Base-by-base conservation (phyloP, 2,797 vertebrate species). In the Channallabes apus region DNA sequence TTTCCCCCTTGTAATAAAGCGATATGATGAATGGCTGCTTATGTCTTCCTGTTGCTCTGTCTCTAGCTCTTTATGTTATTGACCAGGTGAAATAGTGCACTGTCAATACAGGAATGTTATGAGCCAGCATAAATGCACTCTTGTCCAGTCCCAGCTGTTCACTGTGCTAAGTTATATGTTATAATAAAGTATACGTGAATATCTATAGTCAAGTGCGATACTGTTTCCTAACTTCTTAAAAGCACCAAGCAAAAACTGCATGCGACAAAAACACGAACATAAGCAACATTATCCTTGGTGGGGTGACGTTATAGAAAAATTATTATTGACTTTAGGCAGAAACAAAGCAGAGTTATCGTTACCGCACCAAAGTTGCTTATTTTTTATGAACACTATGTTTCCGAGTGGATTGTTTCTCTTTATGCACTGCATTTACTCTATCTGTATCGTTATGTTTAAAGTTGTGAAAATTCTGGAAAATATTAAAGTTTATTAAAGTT, bases 21-120 rank as follows among this genome's bases (percentile, higher is more conserved):
- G 71, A 82, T 75, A 82, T 89, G 87, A 83, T 90, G 86, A 86
- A 89, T 85, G 88, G 80, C 69, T 59, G 85, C 78, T 64, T 79
- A 59, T 84, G 58, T 75, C 58, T 59, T 72, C 58, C 80, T 35
- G 65, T 88, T 87, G 72, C 85, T 80, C 69, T n/a, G 80, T 85
- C 85, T 81, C 85, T 58, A 73, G 64, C 76, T 80, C 58, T 65
- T 87, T 86, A 87, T 86, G 85, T 89, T 89, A 90, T 90, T 89
- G 88, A 83, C 85, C 80, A 86, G 71, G n/a, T 27, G 83, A 59
- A 61, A 85, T 75, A 86, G 69, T 67, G 80, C 80, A 82, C 81
- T 56, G 85, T 75, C 86, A 73, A 84, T 83, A 78, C 41, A 29
- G 76, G 59, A 67, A 77, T 83, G 80, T 81, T 87, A 87, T 87